Evolutionary conservation across 2,113 vertebrate genomes (phyloP).

Genomic region (Phaethon lepturus): DNA sequence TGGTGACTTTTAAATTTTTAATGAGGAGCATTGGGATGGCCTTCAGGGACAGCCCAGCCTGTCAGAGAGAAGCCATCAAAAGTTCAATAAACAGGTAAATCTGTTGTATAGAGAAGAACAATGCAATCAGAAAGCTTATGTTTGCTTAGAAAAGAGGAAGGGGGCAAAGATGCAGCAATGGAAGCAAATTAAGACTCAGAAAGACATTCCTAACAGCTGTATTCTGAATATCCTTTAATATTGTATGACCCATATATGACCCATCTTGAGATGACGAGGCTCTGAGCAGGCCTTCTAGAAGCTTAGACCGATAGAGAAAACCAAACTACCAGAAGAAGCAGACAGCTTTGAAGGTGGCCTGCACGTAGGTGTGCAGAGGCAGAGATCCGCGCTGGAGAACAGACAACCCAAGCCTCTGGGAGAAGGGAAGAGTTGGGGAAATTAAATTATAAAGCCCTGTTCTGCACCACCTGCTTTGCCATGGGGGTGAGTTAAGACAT

Average conservation of each 20-base stretch:
- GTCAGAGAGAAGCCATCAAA: background rate
- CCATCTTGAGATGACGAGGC: background rate
- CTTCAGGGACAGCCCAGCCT: background rate
- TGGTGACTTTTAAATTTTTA: background rate
- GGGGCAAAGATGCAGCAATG: background rate
- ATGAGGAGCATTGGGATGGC: background rate
- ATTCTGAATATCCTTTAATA: background rate
- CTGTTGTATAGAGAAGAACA: background rate
- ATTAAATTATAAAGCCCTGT: background rate
- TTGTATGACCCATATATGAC: background rate
- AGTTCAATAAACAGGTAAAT: background rate
- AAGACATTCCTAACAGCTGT: background rate
- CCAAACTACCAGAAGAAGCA: background rate
- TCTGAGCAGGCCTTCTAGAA: background rate
- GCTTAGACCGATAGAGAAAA: background rate
- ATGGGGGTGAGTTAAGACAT: background rate
- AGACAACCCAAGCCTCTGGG: background rate
- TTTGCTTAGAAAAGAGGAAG: background rate
- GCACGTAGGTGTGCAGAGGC: accelerated
- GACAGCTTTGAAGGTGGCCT: background rate
- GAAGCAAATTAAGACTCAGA: background rate
- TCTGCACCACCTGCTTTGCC: background rate
- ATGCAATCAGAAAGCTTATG: background rate
- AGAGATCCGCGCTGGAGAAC: background rate
- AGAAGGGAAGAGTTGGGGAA: accelerated